A percentile compares a stretch with the other conserved stretches of the same genome.
Evolutionary conservation across 1,140 invertebrate species (phyloP).

Genomic region (Matsumurasca onukii): DNA sequence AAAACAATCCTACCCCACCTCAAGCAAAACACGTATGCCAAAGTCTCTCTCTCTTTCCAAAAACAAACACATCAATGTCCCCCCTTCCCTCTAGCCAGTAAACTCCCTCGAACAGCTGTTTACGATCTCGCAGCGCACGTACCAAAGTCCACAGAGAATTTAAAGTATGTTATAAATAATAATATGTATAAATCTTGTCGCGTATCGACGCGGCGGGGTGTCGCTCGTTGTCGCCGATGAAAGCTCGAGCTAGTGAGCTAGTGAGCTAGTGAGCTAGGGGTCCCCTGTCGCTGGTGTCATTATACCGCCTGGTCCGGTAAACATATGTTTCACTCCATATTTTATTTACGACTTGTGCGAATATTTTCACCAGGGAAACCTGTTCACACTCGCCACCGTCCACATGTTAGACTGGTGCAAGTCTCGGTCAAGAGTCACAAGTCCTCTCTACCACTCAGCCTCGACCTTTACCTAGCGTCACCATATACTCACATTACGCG

Average conservation of each 20-base stretch:
- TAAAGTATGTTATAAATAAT: conserved; percentile 1
- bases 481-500: no score
- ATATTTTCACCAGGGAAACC: no score
- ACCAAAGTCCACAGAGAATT: neutral
- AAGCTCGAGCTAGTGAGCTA: no score
- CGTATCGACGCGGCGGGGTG: conserved; percentile 11
- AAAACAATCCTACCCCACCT: no score
- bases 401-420: no score
- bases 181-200: neutral
- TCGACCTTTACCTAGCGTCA: no score
- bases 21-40: no score
- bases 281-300: neutral
- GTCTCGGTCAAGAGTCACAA: neutral
- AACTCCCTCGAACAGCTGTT: no score
- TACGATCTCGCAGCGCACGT: neutral
- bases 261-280: conserved; percentile 12
- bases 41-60: no score
- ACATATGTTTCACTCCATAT: conserved; percentile 18
- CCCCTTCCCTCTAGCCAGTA: no score
- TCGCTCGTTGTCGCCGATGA: conserved; percentile 1
- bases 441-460: neutral
- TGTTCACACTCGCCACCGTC: no score
- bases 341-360: conserved; percentile 23
- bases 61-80: no score
- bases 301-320: neutral